phyloP scores from a whole-genome alignment of 2,797 vertebrate species.

The Zenarchopterus dispar region DNA sequence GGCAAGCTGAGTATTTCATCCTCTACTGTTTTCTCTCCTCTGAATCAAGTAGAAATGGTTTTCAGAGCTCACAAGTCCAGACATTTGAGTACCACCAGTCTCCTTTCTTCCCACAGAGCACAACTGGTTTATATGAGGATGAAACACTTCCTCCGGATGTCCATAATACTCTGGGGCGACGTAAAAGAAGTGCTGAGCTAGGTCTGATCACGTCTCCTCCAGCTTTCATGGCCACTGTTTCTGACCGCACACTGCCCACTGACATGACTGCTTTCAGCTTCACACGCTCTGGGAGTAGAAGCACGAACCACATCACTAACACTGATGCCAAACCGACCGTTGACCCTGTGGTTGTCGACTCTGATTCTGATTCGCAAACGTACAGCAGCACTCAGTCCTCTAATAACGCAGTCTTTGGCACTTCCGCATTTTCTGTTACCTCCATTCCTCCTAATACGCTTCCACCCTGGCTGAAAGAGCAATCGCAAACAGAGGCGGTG shows the following conservation, averaged over 20 bases:
- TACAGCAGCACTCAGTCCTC: constrained; percentile 19
- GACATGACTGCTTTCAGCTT: constrained; percentile 54
- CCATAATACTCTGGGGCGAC: constrained; percentile 55
- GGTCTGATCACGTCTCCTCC: constrained; percentile 75
- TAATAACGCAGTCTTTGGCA: constrained; percentile 18
- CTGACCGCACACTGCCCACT: constrained; percentile 51
- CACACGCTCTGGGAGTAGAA: constrained; percentile 31
- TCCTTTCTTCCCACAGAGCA: constrained; percentile 71
- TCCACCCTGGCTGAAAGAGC: constrained; percentile 68
- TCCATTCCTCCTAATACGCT: constrained; percentile 45
- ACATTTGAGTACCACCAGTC: background rate
- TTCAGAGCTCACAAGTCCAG: background rate
- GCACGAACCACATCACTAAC: constrained; percentile 21
- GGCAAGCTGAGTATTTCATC: too few relatives aligned
- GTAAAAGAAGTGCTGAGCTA: constrained; percentile 85
- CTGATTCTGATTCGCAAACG: constrained; percentile 24
- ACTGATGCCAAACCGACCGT: constrained; percentile 7
- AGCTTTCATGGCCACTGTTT: constrained; percentile 77
- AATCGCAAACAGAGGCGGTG: constrained; percentile 62
- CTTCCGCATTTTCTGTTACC: constrained; percentile 61
- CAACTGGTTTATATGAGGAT: constrained; percentile 59
- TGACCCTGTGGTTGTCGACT: constrained; percentile 26
- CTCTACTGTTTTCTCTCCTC: background rate
- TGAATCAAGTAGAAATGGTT: background rate
- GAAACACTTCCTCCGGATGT: constrained; percentile 64